phyloP scores from a whole-genome alignment of 2,888 invertebrate genomes.

The Muschampia staudingeri region DNA sequence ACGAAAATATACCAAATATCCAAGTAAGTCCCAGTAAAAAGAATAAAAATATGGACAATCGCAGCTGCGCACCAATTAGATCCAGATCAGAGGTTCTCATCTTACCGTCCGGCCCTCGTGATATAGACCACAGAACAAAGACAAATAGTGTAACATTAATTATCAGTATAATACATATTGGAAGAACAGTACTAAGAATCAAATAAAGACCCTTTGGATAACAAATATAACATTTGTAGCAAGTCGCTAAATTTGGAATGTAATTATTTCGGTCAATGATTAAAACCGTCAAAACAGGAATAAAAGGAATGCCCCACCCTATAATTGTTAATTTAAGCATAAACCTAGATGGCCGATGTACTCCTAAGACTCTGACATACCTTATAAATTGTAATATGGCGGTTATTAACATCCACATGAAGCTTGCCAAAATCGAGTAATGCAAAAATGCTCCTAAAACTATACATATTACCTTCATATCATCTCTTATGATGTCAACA shows the following conservation, averaged over 20 bases:
- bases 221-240: conserved; percentile 82
- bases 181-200: conserved; percentile 88
- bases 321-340: conserved; percentile 92
- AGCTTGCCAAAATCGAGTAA: conserved; percentile 93
- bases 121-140: conserved; percentile 90
- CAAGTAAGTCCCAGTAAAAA: conserved; percentile 92
- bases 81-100: conserved; percentile 83
- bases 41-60: conserved; percentile 91
- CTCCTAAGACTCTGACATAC: conserved; percentile 93
- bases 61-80: conserved; percentile 87
- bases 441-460: conserved; percentile 92
- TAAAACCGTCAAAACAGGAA: conserved; percentile 89
- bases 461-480: conserved; percentile 86
- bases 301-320: conserved; percentile 92
- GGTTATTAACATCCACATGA: conserved; percentile 94
- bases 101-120: conserved; percentile 88
- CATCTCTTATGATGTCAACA: conserved; percentile 70
- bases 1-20: conserved; percentile 92
- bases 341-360: conserved; percentile 91
- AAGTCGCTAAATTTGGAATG: conserved; percentile 72
- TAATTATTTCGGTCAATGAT: conserved; percentile 86
- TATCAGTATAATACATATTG: conserved; percentile 88
- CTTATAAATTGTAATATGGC: conserved; percentile 93
- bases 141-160: conserved; percentile 90
- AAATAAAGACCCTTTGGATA: conserved; percentile 90